Base-by-base conservation (phyloP, 2,797 vertebrate species). In the Gobio occitaniae region DNA sequence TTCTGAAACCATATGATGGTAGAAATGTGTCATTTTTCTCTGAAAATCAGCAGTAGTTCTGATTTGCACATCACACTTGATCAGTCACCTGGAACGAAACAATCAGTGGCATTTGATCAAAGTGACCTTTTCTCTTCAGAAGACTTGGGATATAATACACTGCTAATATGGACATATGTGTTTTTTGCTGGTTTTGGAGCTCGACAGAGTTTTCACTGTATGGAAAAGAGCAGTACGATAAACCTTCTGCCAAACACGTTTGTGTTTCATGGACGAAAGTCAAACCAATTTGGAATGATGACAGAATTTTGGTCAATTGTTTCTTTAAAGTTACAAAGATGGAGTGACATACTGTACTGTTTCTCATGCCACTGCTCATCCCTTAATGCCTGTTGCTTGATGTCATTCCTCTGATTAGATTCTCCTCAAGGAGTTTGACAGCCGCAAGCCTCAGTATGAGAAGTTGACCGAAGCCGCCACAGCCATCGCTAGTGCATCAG, bases 351-450 rank as follows among this genome's bases (percentile, higher is more conserved):
- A 9, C 71, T 11, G 71, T 50, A 29, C 71, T 50, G 17, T 7
- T 7, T 54, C 17, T n/a, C n/a, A 76, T 56, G 32, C 52, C 21
- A 59, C 6, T 79, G n/a, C 21, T 47, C 32, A 32, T 29, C 21
- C 12, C 12, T 16, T 32, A 61, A 78, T 65, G 25, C 59, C 15
- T 65, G 32, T 63, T 65, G n/a, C 15, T 79, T 80, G 52, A 52
- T 80, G 25, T 36, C 56, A 13, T 85, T 69, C 74, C n/a, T 29
- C 61, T 44, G 13, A 25, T 16, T 90, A 99, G 98, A 99, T 99
- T 91, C 95, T 99, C 56, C 96, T 97, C 56, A 97, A 99, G 88
- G 98, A 99, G 90, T 99, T 99, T 87, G 97, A 97, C 86, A 97
- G 97, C 66, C 96, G 97, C 80, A 98, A 96, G 88, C 94, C 95